phyloP scores from a whole-genome alignment of 2,888 invertebrate genomes.

The Gastracanthus pulcherrimus region DNA sequence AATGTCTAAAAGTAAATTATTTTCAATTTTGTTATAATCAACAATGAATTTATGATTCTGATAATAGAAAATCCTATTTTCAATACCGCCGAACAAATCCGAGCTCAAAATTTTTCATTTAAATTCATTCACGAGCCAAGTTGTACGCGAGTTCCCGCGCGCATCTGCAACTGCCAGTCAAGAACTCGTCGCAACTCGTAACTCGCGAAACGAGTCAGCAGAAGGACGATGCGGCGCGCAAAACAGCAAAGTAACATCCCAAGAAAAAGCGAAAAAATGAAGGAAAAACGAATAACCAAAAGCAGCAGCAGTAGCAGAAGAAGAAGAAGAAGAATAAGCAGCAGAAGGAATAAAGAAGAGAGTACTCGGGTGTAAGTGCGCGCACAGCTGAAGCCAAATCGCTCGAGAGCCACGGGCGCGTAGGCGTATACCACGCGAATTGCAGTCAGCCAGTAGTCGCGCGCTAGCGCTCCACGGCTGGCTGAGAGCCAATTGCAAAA shows the following conservation, averaged over 20 bases:
- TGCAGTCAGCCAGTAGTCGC: not conserved
- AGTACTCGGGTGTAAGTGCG: constrained; percentile 46
- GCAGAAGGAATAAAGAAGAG: constrained; percentile 9
- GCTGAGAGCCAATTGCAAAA: constrained; percentile 53
- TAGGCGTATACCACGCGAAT: not conserved
- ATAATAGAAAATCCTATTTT: too few relatives aligned
- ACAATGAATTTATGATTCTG: too few relatives aligned
- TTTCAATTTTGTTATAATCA: too few relatives aligned
- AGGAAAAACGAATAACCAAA: not conserved
- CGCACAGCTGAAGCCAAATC: constrained; percentile 34
- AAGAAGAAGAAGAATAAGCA: not conserved
- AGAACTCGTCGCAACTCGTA: not conserved
- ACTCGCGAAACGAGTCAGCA: too few relatives aligned
- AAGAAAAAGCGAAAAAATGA: too few relatives aligned
- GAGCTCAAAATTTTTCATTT: too few relatives aligned
- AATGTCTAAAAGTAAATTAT: too few relatives aligned
- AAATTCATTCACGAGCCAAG: too few relatives aligned
- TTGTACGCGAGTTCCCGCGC: too few relatives aligned
- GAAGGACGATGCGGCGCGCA: too few relatives aligned
- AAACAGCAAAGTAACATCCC: not conserved
- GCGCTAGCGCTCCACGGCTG: too few relatives aligned
- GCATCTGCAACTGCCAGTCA: not conserved
- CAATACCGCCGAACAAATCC: too few relatives aligned
- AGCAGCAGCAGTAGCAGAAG: not conserved
- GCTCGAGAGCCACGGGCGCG: constrained; percentile 19